A percentile compares a stretch with the other conserved stretches of the same genome.
Evolutionary conservation across 53 echinoderm and acorn worm species (phyloP).

Genomic region (Holothuria scabra): DNA sequence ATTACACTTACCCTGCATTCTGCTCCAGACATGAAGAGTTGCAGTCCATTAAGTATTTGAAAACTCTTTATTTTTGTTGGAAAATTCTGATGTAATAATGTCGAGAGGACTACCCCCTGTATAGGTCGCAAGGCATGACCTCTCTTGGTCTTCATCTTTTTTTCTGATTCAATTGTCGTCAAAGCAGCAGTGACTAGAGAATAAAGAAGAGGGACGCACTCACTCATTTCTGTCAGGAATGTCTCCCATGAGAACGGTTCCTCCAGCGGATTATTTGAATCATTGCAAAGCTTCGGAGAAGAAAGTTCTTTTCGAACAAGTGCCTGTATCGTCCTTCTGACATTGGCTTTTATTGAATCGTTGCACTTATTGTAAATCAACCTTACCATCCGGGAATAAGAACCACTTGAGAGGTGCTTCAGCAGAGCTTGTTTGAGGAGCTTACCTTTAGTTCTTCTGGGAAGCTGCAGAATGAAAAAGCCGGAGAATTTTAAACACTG

Average conservation of each 20-base stretch:
- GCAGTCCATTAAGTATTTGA: neutral
- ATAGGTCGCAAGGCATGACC: neutral
- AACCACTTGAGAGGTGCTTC: neutral
- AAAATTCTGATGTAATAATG: neutral
- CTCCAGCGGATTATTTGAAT: neutral
- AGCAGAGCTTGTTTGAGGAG: neutral
- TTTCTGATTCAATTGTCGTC: neutral
- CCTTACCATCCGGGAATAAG: neutral
- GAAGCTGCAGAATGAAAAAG: no score
- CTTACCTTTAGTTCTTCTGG: no score
- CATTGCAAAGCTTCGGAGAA: neutral
- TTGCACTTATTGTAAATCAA: neutral
- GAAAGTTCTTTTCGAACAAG: neutral
- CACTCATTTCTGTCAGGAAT: neutral
- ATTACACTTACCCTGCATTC: neutral
- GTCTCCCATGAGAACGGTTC: neutral
- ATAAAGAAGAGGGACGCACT: neutral
- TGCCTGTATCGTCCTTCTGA: neutral
- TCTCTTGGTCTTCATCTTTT: neutral
- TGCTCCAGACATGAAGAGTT: neutral
- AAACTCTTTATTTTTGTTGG: neutral
- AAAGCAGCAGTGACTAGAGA: neutral
- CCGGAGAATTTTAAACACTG: no score
- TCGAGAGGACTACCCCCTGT: neutral
- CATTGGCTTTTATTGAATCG: neutral